Evolutionary conservation across 2,888 invertebrate species (phyloP).

Genomic region (Xestia sexstrigata): DNA sequence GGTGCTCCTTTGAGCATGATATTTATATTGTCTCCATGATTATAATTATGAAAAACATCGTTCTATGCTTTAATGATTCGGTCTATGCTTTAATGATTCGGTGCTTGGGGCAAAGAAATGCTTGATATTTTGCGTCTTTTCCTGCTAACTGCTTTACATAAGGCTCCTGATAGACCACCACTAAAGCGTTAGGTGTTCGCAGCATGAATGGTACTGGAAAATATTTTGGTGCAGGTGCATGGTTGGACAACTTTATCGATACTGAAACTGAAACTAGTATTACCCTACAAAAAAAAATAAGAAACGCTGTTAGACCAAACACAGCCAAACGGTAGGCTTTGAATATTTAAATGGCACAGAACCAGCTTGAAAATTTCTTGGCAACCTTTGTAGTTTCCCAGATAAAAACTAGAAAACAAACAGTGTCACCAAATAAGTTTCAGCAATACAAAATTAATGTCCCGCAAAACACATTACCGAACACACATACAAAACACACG

Average conservation of each 20-base stretch:
- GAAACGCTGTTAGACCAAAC: not conserved
- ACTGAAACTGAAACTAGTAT: not conserved
- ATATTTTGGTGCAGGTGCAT: not conserved
- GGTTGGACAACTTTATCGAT: not conserved
- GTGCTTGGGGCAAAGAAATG: not conserved
- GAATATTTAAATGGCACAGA: conserved; percentile 8
- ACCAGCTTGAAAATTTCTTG: conserved; percentile 2
- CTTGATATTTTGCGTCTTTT: not conserved
- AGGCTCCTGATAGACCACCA: not conserved
- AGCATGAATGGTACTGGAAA: not conserved
- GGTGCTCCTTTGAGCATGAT: conserved; percentile 26
- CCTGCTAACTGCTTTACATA: not conserved
- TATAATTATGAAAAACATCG: conserved; percentile 32
- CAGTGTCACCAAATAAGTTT: conserved; percentile 23
- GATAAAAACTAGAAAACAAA: conserved; percentile 5
- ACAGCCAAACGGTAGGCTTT: conserved; percentile 3
- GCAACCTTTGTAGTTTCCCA: not conserved
- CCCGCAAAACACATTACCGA: conserved; percentile 50
- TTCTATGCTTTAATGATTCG: not conserved
- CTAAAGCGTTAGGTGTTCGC: not conserved
- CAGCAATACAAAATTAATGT: conserved; percentile 45
- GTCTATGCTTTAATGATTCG: not conserved
- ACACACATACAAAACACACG: conserved; percentile 52
- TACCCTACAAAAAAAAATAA: not conserved
- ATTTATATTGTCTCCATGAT: conserved; percentile 53